phyloP scores from a whole-genome alignment of 2,113 vertebrate species.

The Pseudopipra pipra region DNA sequence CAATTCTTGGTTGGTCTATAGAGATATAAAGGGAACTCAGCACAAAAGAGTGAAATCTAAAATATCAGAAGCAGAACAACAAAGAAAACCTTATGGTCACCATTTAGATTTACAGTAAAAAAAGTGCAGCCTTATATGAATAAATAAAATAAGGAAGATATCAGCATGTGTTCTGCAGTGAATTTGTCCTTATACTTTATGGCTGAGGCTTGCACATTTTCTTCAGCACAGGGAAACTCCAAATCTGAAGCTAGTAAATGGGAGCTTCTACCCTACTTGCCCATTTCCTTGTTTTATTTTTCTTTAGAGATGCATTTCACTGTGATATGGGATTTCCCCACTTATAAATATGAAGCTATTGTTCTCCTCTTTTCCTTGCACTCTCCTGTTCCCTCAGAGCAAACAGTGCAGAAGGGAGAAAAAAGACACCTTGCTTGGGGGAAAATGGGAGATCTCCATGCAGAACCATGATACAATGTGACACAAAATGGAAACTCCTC shows the following conservation, averaged over 20 bases:
- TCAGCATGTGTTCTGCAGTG: not conserved
- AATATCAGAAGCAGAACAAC: not conserved
- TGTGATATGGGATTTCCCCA: not conserved
- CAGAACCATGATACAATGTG: not conserved
- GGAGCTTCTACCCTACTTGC: not conserved
- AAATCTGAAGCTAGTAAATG: not conserved
- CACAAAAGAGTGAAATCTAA: not conserved
- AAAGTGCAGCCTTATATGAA: not conserved
- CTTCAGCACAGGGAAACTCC: not conserved
- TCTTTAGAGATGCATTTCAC: not conserved
- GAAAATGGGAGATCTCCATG: not conserved
- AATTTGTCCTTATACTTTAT: not conserved
- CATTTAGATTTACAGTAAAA: not conserved
- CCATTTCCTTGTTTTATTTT: not conserved
- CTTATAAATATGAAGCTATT: not conserved
- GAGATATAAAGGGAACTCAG: not conserved
- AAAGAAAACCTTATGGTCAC: not conserved
- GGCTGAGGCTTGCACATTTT: not conserved
- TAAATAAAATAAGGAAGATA: not conserved
- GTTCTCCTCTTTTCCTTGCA: not conserved
- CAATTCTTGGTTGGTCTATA: not conserved
- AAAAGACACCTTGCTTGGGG: not conserved
- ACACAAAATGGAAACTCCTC: not conserved
- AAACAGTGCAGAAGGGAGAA: not conserved
- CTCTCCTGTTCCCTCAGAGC: not conserved